phyloP scores from a whole-genome alignment of 2,888 invertebrate genomes.

The Lasioglossum lativentre region DNA sequence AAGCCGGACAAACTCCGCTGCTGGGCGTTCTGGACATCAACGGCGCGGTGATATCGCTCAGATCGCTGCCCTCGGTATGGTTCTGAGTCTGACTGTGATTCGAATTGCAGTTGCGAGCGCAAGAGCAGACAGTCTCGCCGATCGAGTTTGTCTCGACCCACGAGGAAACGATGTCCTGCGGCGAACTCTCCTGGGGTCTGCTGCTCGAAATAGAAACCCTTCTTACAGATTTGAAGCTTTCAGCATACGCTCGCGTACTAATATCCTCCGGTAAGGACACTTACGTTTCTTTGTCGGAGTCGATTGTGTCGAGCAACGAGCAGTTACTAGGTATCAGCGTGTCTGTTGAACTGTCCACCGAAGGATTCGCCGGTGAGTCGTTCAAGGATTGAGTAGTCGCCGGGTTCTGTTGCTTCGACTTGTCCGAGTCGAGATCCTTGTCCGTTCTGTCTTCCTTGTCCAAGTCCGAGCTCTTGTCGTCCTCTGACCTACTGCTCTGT shows the following conservation, averaged over 20 bases:
- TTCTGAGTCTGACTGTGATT: constrained; percentile 76
- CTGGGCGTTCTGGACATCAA: constrained; percentile 87
- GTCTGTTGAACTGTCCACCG: constrained; percentile 86
- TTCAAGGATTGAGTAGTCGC: constrained; percentile 71
- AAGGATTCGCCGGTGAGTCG: constrained; percentile 80
- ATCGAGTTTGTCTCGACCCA: constrained; percentile 72
- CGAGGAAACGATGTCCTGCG: constrained; percentile 70
- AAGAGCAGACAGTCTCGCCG: constrained; percentile 60
- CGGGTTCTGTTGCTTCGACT: constrained; percentile 72
- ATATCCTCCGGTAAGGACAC: constrained; percentile 47
- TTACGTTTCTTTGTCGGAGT: constrained; percentile 78
- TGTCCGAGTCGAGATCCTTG: constrained; percentile 59
- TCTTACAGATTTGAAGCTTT: neutral
- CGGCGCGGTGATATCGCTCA: constrained; percentile 83
- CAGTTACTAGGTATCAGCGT: constrained; percentile 85
- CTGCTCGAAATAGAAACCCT: constrained; percentile 5
- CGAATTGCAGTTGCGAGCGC: constrained; percentile 71
- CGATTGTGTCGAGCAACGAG: constrained; percentile 65
- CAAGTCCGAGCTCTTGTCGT: constrained; percentile 66
- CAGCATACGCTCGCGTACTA: neutral
- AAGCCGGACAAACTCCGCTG: constrained; percentile 86
- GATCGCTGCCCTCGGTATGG: constrained; percentile 78
- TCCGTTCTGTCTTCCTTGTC: constrained; percentile 58
- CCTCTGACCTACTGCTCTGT: constrained; percentile 66
- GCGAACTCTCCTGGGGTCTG: constrained; percentile 71